phyloP scores from a whole-genome alignment of 1,140 invertebrate genomes.

The Reticulitermes speratus region DNA sequence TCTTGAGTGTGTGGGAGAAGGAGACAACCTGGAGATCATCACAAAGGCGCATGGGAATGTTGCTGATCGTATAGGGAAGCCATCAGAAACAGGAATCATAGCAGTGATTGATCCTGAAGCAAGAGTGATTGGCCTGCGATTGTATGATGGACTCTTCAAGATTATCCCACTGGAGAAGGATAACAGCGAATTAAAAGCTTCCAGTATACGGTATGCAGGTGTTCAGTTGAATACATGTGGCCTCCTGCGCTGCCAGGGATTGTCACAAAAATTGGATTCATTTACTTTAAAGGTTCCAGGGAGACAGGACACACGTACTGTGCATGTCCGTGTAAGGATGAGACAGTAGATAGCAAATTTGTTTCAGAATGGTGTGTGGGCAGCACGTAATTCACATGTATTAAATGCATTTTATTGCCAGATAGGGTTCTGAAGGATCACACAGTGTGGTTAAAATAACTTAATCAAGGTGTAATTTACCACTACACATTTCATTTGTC shows the following conservation, averaged over 20 bases:
- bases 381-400: no score
- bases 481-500: no score
- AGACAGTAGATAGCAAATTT: no score
- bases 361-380: no score
- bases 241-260: slow-evolving; percentile 16
- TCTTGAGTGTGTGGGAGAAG: slow-evolving; percentile 82
- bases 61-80: slow-evolving; percentile 83
- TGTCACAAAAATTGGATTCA: no score
- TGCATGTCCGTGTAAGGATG: no score
- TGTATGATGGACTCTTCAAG: slow-evolving; percentile 98
- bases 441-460: no score
- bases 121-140: slow-evolving; percentile 87
- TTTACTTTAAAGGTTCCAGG: no score
- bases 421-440: no score
- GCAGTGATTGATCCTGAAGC: slow-evolving; percentile 95
- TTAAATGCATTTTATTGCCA: no score
- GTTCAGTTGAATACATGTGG: not conserved
- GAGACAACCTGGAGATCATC: slow-evolving; percentile 83
- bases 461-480: no score
- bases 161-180: slow-evolving; percentile 93
- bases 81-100: slow-evolving; percentile 91
- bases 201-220: slow-evolving; percentile 74
- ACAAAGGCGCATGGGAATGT: slow-evolving; percentile 97
- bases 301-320: no score
- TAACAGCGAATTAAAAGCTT: slow-evolving; percentile 90